Evolutionary conservation across 2,113 vertebrate genomes (phyloP).

Genomic region (Ranitomeya variabilis): DNA sequence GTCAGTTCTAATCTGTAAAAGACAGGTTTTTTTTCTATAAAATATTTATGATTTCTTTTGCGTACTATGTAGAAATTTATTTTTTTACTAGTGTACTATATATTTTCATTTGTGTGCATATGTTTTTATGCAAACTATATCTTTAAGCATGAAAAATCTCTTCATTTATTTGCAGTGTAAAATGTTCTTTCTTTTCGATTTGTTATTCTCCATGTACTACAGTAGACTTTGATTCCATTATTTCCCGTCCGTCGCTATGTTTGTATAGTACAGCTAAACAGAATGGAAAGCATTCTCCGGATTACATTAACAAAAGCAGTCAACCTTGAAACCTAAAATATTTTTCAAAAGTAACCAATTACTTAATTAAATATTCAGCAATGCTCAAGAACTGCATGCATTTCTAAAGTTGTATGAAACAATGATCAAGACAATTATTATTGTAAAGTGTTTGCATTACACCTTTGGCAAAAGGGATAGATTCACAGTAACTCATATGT

Average conservation of each 20-base stretch:
- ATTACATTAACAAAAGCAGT: slow-evolving; percentile 22
- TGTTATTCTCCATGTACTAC: not conserved
- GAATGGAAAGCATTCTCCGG: not conserved
- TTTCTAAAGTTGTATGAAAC: not conserved
- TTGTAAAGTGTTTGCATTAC: not conserved
- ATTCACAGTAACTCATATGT: not conserved
- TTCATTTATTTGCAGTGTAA: not conserved
- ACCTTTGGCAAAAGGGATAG: not conserved
- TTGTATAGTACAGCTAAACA: not conserved
- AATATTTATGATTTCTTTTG: too few species aligned
- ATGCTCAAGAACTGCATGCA: not conserved
- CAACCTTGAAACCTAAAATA: slow-evolving; percentile 33
- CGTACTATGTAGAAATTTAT: too few species aligned
- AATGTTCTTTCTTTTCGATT: not conserved
- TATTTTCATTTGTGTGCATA: not conserved
- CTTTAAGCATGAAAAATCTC: not conserved
- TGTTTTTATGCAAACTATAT: not conserved
- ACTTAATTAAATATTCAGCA: slow-evolving; percentile 2
- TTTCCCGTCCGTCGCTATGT: not conserved
- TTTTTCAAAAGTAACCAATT: slow-evolving; percentile 15
- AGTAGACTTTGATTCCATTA: not conserved
- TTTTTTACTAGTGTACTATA: not conserved
- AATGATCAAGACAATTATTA: slow-evolving; percentile 8
- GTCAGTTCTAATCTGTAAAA: too few species aligned
- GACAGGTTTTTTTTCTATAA: too few species aligned